Evolutionary conservation across 2,113 vertebrate species (phyloP).

Genomic region (Gambusia holbrooki): DNA sequence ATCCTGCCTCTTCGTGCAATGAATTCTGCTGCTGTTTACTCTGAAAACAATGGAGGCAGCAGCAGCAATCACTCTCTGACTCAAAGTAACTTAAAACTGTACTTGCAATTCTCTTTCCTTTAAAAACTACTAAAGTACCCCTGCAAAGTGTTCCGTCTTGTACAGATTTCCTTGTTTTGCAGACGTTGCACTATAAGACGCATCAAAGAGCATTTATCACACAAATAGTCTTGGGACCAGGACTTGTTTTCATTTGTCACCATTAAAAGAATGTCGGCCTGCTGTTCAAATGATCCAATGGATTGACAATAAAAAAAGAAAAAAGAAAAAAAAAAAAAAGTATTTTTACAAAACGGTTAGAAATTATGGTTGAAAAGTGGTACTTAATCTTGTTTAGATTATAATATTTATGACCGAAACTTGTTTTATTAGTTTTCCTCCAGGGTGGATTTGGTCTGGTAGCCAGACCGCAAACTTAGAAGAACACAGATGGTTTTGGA

Average conservation of each 20-base stretch:
- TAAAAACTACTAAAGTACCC: neutral
- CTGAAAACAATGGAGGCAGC: constrained; percentile 3
- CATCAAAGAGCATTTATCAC: constrained; percentile 65
- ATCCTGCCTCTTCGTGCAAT: neutral
- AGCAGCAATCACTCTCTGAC: neutral
- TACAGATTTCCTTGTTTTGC: constrained; percentile 33
- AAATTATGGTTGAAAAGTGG: constrained; percentile 7
- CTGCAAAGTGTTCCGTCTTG: constrained; percentile 30
- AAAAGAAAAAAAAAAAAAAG: constrained; percentile 35
- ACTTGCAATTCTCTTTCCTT: constrained; percentile 7
- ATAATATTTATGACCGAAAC: constrained; percentile 7
- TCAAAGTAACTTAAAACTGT: constrained; percentile 7
- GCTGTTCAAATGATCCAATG: constrained; percentile 39
- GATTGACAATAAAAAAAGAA: constrained; percentile 28
- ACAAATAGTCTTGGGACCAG: constrained; percentile 47
- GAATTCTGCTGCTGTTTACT: neutral
- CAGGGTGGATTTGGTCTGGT: neutral
- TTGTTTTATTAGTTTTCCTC: neutral
- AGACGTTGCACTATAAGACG: constrained; percentile 44
- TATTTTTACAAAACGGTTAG: constrained; percentile 14
- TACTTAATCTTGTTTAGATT: neutral
- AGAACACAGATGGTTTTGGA: neutral
- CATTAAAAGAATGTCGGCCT: constrained; percentile 57
- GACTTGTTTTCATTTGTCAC: constrained; percentile 59
- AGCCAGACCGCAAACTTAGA: neutral